Base-by-base conservation (phyloP, 2,888 invertebrate genomes). In the Chalcosyrphus nemorum region DNA sequence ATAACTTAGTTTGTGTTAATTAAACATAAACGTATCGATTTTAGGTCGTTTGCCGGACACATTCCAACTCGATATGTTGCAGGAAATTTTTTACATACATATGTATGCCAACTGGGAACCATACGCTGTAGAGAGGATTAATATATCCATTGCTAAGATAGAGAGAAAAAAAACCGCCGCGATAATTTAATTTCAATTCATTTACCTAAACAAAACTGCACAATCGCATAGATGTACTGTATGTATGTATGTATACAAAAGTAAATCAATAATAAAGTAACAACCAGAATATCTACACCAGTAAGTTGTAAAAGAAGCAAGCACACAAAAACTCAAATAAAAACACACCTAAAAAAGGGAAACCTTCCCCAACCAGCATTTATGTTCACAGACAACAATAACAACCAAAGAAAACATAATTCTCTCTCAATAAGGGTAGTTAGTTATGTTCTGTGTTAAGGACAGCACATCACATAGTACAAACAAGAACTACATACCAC, bases 301-400 rank as follows among this genome's bases (percentile, higher is more conserved):
- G 43, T 43, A 63, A 54, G 9, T 75, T 38, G 38, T n/a, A 66
- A 54, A 45, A 41, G 54, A 35, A 72, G 41, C 27, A 15, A 52
- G 19, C 38, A 32, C 24, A 43, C 1, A 59, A 24, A 50, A 24
- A 41, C 4, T 19, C 11, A 61, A 52, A 35, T 19, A 57, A 43
- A 9, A 61, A 24, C 7, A n/a, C n/a, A n/a, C 29, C 9, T 3
- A 54, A 32, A 47, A 4, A 13, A 41, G 35, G 19, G n/a, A 43
- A 57, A 13, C 57, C 61, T 76, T 70, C 66, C 81, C 71, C 65
- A 80, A 66, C 71, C 71, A 43, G 70, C 65, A 71, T 77, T 81
- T 47, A 54, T 59, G 57, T 54, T 72, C 77, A 66, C 77, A 77
- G 77, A 71, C 81, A 81, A 81, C 71, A 81, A 81, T 81, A 77